Conservation (phyloP, 2,888 invertebrate species). For the Chaetoderma sp. region DNA sequence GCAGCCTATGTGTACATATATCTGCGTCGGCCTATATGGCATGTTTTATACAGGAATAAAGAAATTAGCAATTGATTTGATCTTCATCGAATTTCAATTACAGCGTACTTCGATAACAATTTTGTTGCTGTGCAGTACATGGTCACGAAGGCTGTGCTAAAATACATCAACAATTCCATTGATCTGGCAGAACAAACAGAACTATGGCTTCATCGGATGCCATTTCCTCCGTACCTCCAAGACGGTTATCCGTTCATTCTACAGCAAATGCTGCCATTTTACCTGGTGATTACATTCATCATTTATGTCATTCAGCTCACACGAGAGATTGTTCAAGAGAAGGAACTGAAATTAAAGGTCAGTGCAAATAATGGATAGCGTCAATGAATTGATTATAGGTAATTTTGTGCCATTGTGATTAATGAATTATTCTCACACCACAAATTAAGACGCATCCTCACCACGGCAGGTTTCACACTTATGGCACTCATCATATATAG, state of each 20-base stretch:
- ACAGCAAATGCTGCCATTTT: slow-evolving; percentile 78
- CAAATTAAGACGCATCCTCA: no score
- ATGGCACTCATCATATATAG: no score
- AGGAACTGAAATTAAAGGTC: slow-evolving; percentile 73
- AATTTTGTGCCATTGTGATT: no score
- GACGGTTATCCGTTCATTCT: slow-evolving; percentile 79
- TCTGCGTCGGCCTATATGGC: no score
- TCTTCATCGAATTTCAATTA: background rate
- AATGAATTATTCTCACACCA: no score
- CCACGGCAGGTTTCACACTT: no score
- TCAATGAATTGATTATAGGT: no score
- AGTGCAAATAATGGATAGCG: no score
- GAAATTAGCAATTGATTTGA: background rate
- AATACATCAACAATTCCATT: background rate
- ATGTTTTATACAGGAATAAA: no score
- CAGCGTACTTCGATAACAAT: background rate
- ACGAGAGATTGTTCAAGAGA: slow-evolving; percentile 79
- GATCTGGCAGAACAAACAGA: slow-evolving; percentile 36
- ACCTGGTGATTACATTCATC: slow-evolving; percentile 82
- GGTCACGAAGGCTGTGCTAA: background rate
- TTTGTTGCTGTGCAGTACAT: background rate
- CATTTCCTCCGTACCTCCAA: slow-evolving; percentile 78
- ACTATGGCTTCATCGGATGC: slow-evolving; percentile 75
- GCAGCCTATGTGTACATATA: no score
- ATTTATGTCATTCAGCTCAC: slow-evolving; percentile 83